phyloP scores from a whole-genome alignment of 2,113 vertebrate species.

The Grus americana region DNA sequence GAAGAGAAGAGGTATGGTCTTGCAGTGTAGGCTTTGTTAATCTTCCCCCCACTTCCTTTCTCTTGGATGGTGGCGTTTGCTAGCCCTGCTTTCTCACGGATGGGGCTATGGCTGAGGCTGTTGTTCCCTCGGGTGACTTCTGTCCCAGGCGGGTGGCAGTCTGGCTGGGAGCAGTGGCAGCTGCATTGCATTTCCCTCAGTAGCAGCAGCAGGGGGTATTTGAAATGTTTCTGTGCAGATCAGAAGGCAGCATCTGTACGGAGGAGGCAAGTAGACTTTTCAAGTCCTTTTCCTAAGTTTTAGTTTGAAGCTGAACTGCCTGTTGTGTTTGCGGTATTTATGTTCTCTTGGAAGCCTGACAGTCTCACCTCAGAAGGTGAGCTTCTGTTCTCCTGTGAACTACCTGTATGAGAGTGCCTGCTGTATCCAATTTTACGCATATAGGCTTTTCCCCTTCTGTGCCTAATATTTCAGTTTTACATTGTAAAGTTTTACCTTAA shows the following conservation, averaged over 20 bases:
- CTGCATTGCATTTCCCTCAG: accelerated
- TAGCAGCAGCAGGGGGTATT: neutral
- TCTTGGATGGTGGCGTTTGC: neutral
- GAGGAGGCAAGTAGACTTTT: neutral
- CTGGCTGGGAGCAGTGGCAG: neutral
- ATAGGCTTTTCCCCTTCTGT: neutral
- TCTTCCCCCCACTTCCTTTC: neutral
- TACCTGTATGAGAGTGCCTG: neutral
- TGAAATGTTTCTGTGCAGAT: neutral
- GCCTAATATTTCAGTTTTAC: neutral
- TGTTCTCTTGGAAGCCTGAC: neutral
- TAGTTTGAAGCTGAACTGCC: neutral
- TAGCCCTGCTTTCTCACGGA: accelerated
- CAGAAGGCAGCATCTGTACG: neutral
- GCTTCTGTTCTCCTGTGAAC: neutral
- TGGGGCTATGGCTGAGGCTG: neutral
- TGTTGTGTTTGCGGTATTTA: neutral
- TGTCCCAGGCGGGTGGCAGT: accelerated
- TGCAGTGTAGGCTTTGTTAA: neutral
- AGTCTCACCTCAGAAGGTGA: neutral
- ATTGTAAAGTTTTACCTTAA: neutral
- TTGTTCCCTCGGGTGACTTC: neutral
- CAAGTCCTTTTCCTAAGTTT: neutral
- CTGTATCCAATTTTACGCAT: neutral
- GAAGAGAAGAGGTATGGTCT: neutral